phyloP scores from a whole-genome alignment of 2,113 vertebrate species.

The Pyrgilauda ruficollis region DNA sequence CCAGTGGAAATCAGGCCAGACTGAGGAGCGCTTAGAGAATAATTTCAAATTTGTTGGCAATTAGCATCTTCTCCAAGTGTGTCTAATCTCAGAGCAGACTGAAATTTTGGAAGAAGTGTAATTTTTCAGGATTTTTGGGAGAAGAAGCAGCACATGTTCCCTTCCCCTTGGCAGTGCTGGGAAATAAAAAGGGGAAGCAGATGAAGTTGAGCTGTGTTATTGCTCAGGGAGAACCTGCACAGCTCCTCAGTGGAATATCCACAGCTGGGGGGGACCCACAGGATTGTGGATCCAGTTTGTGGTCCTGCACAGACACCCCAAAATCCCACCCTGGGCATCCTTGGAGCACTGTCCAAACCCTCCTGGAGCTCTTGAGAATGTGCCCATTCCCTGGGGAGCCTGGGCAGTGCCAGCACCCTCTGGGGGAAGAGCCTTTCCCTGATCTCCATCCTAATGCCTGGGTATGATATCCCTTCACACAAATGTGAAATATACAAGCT shows the following conservation, averaged over 20 bases:
- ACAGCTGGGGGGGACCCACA: background rate
- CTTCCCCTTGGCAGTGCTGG: background rate
- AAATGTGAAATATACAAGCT: rapidly evolving
- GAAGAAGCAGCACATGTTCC: background rate
- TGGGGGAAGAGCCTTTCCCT: background rate
- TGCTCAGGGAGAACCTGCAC: background rate
- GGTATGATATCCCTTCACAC: background rate
- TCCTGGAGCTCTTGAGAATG: background rate
- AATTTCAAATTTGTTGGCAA: background rate
- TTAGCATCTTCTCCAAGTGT: background rate
- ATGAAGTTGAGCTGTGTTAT: background rate
- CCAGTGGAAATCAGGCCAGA: background rate
- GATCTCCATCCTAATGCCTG: rapidly evolving
- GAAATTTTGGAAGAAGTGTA: background rate
- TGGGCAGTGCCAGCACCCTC: background rate
- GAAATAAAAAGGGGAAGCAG: background rate
- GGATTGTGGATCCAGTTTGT: background rate
- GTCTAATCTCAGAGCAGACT: background rate
- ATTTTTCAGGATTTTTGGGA: background rate
- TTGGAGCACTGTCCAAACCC: rapidly evolving
- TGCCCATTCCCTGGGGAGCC: background rate
- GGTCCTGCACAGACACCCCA: background rate
- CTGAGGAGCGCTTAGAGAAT: background rate
- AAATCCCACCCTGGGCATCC: background rate
- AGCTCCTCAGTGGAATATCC: background rate